Evolutionary conservation across 2,888 invertebrate genomes (phyloP).

Genomic region (Apocheima hispidaria): DNA sequence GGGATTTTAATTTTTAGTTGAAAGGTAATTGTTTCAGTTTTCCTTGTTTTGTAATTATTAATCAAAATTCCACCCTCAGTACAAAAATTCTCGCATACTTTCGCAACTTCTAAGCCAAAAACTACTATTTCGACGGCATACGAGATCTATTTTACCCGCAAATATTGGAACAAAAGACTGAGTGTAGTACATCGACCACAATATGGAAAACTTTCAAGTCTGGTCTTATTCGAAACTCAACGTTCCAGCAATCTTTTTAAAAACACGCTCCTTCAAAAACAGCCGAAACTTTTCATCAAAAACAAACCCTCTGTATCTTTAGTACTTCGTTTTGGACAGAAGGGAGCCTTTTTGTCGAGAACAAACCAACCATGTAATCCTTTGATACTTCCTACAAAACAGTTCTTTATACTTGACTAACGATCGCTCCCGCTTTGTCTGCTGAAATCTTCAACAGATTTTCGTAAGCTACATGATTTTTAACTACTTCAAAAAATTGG

Average conservation of each 20-base stretch:
- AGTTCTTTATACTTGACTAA: constrained; percentile 56
- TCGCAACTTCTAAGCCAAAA: too few relatives aligned
- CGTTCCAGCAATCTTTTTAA: background rate
- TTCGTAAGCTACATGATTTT: constrained; percentile 7
- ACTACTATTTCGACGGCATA: too few relatives aligned
- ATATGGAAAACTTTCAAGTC: background rate
- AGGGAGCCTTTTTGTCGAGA: constrained; percentile 53
- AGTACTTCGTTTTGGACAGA: constrained; percentile 41
- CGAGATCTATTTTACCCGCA: background rate
- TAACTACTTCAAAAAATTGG: background rate
- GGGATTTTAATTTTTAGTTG: too few relatives aligned
- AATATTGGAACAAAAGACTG: too few relatives aligned
- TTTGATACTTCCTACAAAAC: constrained; percentile 54
- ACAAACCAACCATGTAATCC: constrained; percentile 57
- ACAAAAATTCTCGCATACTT: too few relatives aligned
- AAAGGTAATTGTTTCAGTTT: too few relatives aligned
- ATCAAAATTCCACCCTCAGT: too few relatives aligned
- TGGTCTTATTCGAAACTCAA: background rate
- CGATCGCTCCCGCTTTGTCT: constrained; percentile 39
- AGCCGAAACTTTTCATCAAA: constrained; percentile 15
- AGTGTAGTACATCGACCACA: too few relatives aligned
- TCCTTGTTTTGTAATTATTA: too few relatives aligned
- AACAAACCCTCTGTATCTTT: constrained; percentile 27
- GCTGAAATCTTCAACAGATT: constrained; percentile 26
- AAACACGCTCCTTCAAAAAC: constrained; percentile 16